These are phyloP conservation scores for Eupithecia vulgata DNA, from an alignment of 2,888 invertebrate genomes.

Conservation along the genomic window DNA sequence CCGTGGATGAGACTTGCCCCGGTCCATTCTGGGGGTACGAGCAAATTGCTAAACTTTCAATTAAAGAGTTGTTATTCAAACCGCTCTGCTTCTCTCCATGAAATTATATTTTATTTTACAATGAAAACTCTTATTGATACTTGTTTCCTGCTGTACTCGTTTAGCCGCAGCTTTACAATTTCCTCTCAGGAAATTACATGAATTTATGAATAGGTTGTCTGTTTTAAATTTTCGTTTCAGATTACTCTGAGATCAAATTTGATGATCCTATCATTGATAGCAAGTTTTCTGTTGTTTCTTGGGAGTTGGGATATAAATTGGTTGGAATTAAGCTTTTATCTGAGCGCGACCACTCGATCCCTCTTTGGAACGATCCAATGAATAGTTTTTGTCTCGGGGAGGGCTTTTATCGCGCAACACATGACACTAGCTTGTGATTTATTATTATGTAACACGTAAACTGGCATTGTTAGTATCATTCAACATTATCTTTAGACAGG, in stretches of 20 bases:
- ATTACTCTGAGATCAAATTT: constrained; percentile 44
- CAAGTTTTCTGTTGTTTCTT: constrained; percentile 37
- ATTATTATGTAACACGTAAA: constrained; percentile 44
- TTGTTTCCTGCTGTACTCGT: constrained; percentile 65
- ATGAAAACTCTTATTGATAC: constrained; percentile 72
- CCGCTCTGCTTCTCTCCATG: constrained; percentile 74
- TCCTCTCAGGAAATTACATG: constrained; percentile 61
- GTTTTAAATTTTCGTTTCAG: constrained; percentile 54
- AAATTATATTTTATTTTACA: constrained; percentile 81
- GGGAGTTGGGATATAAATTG: constrained; percentile 42
- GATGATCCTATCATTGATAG: constrained; percentile 48
- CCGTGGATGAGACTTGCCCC: constrained; percentile 79
- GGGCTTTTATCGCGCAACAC: constrained; percentile 42
- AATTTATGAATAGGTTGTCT: constrained; percentile 66
- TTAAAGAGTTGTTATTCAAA: constrained; percentile 84
- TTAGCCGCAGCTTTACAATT: constrained; percentile 68
- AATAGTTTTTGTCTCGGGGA: constrained; percentile 47
- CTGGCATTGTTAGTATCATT: constrained; percentile 36
- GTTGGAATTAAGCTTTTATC: constrained; percentile 44
- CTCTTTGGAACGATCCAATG: constrained; percentile 44
- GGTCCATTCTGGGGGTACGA: constrained; percentile 81
- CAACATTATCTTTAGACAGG: constrained; percentile 31
- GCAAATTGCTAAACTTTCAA: constrained; percentile 85
- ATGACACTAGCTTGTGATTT: constrained; percentile 43
- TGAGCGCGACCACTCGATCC: constrained; percentile 43